Base-by-base conservation (phyloP, 2,113 vertebrate genomes). In the Leptocoma aspasia region DNA sequence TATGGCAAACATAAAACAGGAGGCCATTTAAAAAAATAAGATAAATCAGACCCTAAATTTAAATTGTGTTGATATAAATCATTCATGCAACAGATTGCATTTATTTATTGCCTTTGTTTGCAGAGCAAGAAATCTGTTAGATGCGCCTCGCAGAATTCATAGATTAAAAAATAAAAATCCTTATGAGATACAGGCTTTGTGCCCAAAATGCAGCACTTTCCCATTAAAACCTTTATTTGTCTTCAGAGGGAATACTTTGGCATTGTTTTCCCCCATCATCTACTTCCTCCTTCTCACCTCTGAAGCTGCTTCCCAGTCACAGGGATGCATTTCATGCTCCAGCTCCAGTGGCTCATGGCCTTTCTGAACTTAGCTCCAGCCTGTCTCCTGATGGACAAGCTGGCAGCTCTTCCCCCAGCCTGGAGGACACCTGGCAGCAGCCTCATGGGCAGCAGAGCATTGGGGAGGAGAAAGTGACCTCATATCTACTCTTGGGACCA, bases 41-140 rank as follows among this genome's bases (percentile, higher is more conserved):
- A 80, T 75, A 84, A 90, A 94, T 69, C 81, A 96, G 88, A 52
- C 71, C n/a, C n/a, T 94, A 96, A 89, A 94, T 95, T 92, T 82
- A 91, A 96, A 95, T 92, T 68, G 78, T 45, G 35, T 35, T 54
- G 80, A 21, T 82, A 93, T 90, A 94, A 96, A 96, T 93, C 86
- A 93, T 90, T 95, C 78, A 89, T 94, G 76, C 76, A 94, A 94
- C 94, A 94, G 90, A 92, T 89, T 94, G 89, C 75, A 65, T 88
- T 94, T 94, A 90, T 97, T 97, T 97, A 92, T 93, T 86, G 80
- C 64, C 78, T 86, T 94, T 96, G 79, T 89, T 75, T 81, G 50
- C 42, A 68, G 80, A 5, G 1, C 49, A 72, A 92, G 75, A 60
- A 94, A 96, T 80, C 75, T 92, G 94, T 92, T 86, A 93, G 82